Evolutionary conservation across 2,888 invertebrate genomes (phyloP).

Genomic region (Macaria notata): DNA sequence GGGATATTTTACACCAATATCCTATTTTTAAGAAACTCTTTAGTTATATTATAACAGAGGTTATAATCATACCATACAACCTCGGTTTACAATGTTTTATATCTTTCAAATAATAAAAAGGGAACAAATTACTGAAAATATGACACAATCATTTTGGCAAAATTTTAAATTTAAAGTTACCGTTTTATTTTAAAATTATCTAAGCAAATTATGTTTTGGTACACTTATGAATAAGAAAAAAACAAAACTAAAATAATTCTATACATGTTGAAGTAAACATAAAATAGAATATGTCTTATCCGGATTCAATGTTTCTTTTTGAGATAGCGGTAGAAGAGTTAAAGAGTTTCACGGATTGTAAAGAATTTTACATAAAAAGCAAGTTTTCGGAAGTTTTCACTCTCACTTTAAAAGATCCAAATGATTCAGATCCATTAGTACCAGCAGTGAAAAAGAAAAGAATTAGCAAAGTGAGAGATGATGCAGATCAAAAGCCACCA

Average conservation of each 20-base stretch:
- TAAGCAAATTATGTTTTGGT: slow-evolving; percentile 25
- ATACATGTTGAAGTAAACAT: slow-evolving; percentile 13
- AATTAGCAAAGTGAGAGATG: slow-evolving; percentile 41
- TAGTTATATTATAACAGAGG: too few species aligned
- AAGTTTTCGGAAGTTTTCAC: slow-evolving; percentile 63
- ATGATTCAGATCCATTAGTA: slow-evolving; percentile 28
- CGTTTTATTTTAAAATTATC: slow-evolving; percentile 11
- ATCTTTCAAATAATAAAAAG: too few species aligned
- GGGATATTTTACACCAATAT: too few species aligned
- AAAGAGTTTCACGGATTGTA: slow-evolving; percentile 47
- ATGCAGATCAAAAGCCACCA: slow-evolving; percentile 22
- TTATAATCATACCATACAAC: too few species aligned
- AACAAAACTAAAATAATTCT: slow-evolving; percentile 1
- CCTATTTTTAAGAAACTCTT: too few species aligned
- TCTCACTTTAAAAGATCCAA: slow-evolving; percentile 52
- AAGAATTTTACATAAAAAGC: slow-evolving; percentile 50
- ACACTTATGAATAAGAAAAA: background rate
- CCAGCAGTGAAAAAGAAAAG: slow-evolving; percentile 37
- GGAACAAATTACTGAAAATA: too few species aligned
- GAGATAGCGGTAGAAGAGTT: slow-evolving; percentile 60
- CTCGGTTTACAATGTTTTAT: too few species aligned
- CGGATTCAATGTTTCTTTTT: slow-evolving; percentile 69
- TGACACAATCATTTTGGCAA: slow-evolving; percentile 33
- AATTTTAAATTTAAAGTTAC: slow-evolving; percentile 49
- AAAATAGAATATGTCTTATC: slow-evolving; percentile 51